A percentile compares a stretch with the other conserved stretches of the same genome.
Evolutionary conservation across 2,113 vertebrate species (phyloP).

Genomic region (Myodes glareolus): DNA sequence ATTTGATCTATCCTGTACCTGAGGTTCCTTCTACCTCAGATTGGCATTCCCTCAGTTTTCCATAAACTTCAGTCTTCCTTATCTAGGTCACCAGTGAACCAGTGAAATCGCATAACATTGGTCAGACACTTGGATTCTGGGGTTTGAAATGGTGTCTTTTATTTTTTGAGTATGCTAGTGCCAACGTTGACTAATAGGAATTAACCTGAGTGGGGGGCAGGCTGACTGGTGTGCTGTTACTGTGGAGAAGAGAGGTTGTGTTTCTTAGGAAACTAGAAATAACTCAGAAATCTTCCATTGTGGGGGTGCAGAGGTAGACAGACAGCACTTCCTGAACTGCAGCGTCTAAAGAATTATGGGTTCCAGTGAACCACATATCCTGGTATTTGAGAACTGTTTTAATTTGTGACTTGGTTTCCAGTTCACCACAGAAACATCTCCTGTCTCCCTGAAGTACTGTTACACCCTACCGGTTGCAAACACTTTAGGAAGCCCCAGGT

Average conservation of each 20-base stretch:
- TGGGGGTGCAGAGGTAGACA: background rate
- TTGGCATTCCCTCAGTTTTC: background rate
- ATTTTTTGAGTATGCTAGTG: background rate
- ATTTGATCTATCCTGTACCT: background rate
- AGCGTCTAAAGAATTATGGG: rapidly evolving
- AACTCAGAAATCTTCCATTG: background rate
- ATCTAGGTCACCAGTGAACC: background rate
- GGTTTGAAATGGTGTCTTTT: background rate
- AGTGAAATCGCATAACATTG: background rate
- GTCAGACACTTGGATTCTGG: background rate
- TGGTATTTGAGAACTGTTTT: background rate
- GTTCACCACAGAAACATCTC: background rate
- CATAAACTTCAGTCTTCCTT: background rate
- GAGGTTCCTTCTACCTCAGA: background rate
- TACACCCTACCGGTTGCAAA: background rate
- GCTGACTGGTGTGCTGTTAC: background rate
- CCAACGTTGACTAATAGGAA: background rate
- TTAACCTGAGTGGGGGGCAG: background rate
- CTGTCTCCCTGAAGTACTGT: background rate
- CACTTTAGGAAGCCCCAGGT: background rate
- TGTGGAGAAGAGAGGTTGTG: background rate
- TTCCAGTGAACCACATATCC: background rate
- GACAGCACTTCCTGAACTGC: background rate
- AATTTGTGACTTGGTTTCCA: background rate
- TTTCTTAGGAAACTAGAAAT: background rate